Percentiles rank a stretch among this genome's conserved stretches.
Evolutionary conservation across 2,888 invertebrate species (phyloP).

Genomic region (Melieria picta): DNA sequence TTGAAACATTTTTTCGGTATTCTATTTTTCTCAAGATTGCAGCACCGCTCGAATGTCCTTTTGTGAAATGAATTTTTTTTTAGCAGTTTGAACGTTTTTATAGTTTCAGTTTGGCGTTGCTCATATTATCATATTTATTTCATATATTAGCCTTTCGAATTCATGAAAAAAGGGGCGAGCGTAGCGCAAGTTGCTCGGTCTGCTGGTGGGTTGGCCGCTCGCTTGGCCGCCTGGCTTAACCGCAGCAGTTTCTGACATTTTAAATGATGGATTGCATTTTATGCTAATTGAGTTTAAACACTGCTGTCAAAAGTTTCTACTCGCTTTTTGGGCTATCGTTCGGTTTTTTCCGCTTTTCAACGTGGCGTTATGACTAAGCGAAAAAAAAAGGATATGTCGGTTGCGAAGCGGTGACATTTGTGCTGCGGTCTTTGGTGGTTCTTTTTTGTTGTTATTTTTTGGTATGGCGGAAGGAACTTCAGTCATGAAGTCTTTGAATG

Average conservation of each 20-base stretch:
- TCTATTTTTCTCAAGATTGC: too few species aligned
- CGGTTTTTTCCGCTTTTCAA: too few species aligned
- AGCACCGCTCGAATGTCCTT: not conserved
- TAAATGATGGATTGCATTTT: conserved; percentile 58
- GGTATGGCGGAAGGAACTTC: too few species aligned
- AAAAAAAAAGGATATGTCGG: too few species aligned
- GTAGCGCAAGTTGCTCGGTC: not conserved
- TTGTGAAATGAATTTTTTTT: not conserved
- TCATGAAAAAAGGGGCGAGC: conserved; percentile 3
- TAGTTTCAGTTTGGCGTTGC: conserved; percentile 4
- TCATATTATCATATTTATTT: conserved; percentile 32
- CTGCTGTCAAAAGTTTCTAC: conserved; percentile 19
- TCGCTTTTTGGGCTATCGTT: too few species aligned
- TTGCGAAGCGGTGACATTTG: too few species aligned
- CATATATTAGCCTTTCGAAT: conserved; percentile 21
- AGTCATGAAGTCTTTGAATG: too few species aligned
- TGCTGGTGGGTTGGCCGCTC: not conserved
- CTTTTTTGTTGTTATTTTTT: too few species aligned
- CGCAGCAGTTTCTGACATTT: conserved; percentile 64
- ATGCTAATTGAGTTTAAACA: conserved; percentile 38
- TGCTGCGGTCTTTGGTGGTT: too few species aligned
- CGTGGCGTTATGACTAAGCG: too few species aligned
- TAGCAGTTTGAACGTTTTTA: conserved; percentile 27
- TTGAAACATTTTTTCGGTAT: too few species aligned
- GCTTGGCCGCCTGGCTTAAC: conserved; percentile 18